Conservation (phyloP, 1,140 invertebrate genomes). For the Laupala kohalensis region DNA sequence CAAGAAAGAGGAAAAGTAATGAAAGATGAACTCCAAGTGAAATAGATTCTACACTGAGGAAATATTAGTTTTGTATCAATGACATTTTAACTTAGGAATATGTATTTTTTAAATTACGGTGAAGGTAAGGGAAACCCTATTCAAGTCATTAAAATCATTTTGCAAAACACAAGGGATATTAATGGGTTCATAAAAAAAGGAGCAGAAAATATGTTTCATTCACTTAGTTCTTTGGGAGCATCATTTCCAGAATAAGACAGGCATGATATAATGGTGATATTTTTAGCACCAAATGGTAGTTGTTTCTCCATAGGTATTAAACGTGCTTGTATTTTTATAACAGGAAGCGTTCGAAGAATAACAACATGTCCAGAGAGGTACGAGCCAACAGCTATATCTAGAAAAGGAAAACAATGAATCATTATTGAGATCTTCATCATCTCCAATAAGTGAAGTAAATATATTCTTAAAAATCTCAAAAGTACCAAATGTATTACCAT, state of each 20-base stretch:
- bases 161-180: no score
- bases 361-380: conserved; percentile 39
- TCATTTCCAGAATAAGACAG: background rate
- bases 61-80: no score
- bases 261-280: conserved; percentile 11
- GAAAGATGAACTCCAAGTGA: no score
- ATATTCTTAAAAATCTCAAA: background rate
- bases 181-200: no score
- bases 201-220: no score
- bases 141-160: no score
- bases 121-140: no score
- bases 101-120: no score
- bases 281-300: conserved; percentile 28
- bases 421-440: background rate
- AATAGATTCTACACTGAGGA: no score
- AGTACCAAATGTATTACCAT: conserved; percentile 30
- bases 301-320: conserved; percentile 24
- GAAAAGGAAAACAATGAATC: conserved; percentile 12
- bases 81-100: no score
- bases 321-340: conserved; percentile 29
- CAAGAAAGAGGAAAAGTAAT: no score
- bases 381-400: conserved; percentile 48
- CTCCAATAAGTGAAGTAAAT: background rate
- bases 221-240: background rate
- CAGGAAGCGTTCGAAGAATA: conserved; percentile 39